Percentiles rank a stretch among this genome's conserved stretches.
Conservation (phyloP, 1,140 invertebrate species). For the Formica exsecta region DNA sequence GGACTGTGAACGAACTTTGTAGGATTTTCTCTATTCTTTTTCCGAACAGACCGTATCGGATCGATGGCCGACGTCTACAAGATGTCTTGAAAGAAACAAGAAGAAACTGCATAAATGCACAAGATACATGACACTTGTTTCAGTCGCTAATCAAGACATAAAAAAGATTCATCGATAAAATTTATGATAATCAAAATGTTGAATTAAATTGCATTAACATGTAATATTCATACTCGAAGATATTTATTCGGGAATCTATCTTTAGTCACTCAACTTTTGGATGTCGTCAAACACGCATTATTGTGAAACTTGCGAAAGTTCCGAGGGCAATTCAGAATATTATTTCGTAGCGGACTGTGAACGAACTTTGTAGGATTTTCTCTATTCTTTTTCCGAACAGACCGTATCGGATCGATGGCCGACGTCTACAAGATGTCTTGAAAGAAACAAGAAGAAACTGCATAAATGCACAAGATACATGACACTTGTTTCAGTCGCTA, state of each 20-base stretch:
- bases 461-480: background rate
- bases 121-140: background rate
- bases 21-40: conserved; percentile 14
- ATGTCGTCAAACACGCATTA: background rate
- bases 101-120: background rate
- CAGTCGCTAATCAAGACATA: background rate
- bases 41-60: background rate
- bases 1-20: background rate
- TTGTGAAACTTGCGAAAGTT: conserved; percentile 3
- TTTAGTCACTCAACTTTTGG: background rate
- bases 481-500: background rate
- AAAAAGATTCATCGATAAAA: too few relatives aligned
- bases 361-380: conserved; percentile 8
- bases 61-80: conserved; percentile 39
- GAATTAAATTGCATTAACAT: too few relatives aligned
- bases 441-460: background rate
- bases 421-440: conserved; percentile 7
- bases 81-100: background rate
- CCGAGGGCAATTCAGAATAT: background rate
- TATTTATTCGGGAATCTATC: too few relatives aligned
- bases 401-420: conserved; percentile 15
- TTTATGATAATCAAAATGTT: too few relatives aligned
- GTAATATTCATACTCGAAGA: too few relatives aligned
- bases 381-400: conserved; percentile 1
- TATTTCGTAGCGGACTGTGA: background rate